phyloP scores from a whole-genome alignment of 30 jellyfish, hydroid and myxozoan genomes.

The Hydractinia symbiolongicarpus region DNA sequence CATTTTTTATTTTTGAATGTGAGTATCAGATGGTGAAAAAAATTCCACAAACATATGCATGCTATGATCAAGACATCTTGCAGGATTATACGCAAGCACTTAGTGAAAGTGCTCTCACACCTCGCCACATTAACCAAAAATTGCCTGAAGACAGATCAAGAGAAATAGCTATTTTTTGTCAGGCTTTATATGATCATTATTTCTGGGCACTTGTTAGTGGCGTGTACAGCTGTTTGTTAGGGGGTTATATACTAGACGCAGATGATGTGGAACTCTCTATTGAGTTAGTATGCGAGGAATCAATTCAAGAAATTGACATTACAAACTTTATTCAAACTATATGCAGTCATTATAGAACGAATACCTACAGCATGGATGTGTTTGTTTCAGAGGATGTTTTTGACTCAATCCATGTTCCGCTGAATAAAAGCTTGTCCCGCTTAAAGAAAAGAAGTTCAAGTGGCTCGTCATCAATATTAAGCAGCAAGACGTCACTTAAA shows the following conservation, averaged over 20 bases:
- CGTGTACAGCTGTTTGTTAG: slow-evolving; percentile 63
- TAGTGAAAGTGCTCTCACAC: slow-evolving; percentile 32
- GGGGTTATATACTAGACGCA: slow-evolving; percentile 44
- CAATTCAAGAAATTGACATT: slow-evolving; percentile 72
- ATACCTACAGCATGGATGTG: not conserved
- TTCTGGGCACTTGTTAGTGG: slow-evolving; percentile 83
- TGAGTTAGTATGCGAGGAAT: slow-evolving; percentile 90
- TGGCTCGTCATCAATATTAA: slow-evolving; percentile 48
- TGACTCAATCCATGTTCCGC: slow-evolving; percentile 18
- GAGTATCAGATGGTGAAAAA: not conserved
- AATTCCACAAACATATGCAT: slow-evolving; percentile 14
- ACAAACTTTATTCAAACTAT: slow-evolving; percentile 55
- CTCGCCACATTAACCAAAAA: slow-evolving; percentile 40
- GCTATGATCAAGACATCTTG: slow-evolving; percentile 24
- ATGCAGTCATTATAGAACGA: slow-evolving; percentile 65
- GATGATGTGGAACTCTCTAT: slow-evolving; percentile 83
- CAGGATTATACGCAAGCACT: slow-evolving; percentile 35
- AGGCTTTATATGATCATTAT: slow-evolving; percentile 62
- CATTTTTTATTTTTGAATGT: slow-evolving; percentile 39
- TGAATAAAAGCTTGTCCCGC: slow-evolving; percentile 3
- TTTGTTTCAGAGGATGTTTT: slow-evolving; percentile 65
- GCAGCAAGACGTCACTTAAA: slow-evolving; percentile 39
- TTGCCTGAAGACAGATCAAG: slow-evolving; percentile 34
- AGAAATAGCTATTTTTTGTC: slow-evolving; percentile 28
- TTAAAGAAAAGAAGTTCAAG: slow-evolving; percentile 52